Base-by-base conservation (phyloP, 2,113 vertebrate genomes). In the Hucho hucho region DNA sequence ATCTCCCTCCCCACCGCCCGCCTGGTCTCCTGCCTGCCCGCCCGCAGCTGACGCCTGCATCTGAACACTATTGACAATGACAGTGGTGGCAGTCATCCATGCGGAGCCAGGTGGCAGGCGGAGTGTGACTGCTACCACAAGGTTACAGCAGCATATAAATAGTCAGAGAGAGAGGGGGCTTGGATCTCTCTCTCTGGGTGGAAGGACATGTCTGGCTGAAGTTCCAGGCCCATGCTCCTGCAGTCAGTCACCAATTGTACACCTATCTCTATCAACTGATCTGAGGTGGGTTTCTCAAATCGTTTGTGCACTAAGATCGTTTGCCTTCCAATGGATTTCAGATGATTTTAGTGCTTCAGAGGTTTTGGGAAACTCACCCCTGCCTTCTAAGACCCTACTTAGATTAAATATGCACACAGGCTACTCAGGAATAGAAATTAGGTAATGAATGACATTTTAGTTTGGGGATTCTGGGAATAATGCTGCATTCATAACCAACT, bases 11-110 rank as follows among this genome's bases (percentile, higher is more conserved):
- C 16, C 49, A 53, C 49, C 29, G 5, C 63, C 63, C 3, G 24
- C 63, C 63, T 6, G 13, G 6, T 22, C 25, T 0, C 25, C 25
- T 5, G 64, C 81, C 70, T 78, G 76, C 73, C 29, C 7, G 76
- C 80, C 76, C 61, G 47, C 76, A 79, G 85, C 86, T 81, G 85
- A 82, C 81, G 81, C 59, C 75, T 72, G 79, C 64, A 75, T 79
- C 78, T 81, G 87, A 82, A 79, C 76, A 79, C 79, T 78, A 83
- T 80, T 86, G 87, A 90, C 86, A 90, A 71, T 81, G 84, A 85
- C 79, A 79, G 84, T 73, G 79, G 85, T 86, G 84, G 88, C 87
- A 89, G 79, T 76, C 84, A 74, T 85, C 85, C 87, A 83, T 82
- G 82, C 69, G 18, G 56, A 75, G 86, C 86, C 85, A 87, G 78